Conservation (phyloP, 2,888 invertebrate species). For the Lissonota sp. region DNA sequence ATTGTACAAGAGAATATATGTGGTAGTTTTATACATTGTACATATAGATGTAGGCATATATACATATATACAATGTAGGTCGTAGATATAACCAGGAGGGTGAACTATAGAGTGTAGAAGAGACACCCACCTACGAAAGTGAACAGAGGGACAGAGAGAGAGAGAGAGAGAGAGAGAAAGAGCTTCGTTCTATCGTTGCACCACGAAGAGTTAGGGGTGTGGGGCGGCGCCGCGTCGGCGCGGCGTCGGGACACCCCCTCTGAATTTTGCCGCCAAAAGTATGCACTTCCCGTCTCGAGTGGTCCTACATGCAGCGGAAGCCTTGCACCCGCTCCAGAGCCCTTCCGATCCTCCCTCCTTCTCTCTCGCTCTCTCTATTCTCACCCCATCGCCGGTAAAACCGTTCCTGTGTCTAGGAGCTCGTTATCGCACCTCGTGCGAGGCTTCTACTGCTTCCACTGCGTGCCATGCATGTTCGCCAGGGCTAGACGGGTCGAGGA, state of each 20-base stretch:
- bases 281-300: conserved; percentile 78
- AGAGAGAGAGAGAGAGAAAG: conserved; percentile 12
- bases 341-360: conserved; percentile 25
- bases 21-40: background rate
- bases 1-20: background rate
- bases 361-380: background rate
- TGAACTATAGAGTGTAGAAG: conserved; percentile 34
- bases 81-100: conserved; percentile 34
- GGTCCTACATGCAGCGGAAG: conserved; percentile 74
- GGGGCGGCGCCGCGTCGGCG: conserved; percentile 65
- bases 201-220: conserved; percentile 49
- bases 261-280: conserved; percentile 75
- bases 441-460: conserved; percentile 56
- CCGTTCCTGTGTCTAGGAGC: conserved; percentile 73
- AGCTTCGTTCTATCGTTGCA: conserved; percentile 31
- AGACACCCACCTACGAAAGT: conserved; percentile 48
- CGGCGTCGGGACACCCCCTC: conserved; percentile 63
- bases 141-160: conserved; percentile 18
- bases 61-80: background rate
- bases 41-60: background rate
- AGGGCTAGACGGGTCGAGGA: conserved; percentile 71
- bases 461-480: conserved; percentile 39
- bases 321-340: conserved; percentile 66
- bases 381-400: conserved; percentile 28
- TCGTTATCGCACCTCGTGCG: conserved; percentile 78